These are phyloP conservation scores for Paralvinella palmiformis DNA, from an alignment of 1,140 invertebrate genomes.

Conservation along the genomic window DNA sequence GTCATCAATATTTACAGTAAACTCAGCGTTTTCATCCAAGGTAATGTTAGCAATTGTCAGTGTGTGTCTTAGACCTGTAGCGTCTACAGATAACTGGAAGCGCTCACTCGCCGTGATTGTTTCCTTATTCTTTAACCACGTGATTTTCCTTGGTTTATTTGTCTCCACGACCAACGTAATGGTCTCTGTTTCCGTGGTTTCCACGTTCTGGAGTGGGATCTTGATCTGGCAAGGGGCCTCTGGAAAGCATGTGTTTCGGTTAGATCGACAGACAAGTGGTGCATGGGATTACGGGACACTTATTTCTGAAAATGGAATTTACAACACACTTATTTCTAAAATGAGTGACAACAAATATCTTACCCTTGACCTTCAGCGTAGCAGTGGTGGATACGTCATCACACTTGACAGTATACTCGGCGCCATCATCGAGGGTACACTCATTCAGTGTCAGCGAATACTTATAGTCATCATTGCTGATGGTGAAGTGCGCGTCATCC, in stretches of 20 bases:
- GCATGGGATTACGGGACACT: too few relatives aligned
- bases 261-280: background rate
- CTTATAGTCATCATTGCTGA: slow-evolving; percentile 5
- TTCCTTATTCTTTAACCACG: slow-evolving; percentile 1
- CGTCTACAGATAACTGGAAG: background rate
- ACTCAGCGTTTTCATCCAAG: slow-evolving; percentile 18
- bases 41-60: slow-evolving; percentile 15
- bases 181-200: background rate
- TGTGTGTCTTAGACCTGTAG: slow-evolving; percentile 6
- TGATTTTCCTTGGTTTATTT: slow-evolving; percentile 3
- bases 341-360: background rate
- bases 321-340: too few relatives aligned
- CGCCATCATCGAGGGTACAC: slow-evolving; percentile 14
- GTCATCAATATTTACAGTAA: slow-evolving; percentile 12
- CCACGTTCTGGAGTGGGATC: background rate
- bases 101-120: background rate
- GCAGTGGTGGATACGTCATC: slow-evolving; percentile 13
- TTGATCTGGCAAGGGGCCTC: background rate
- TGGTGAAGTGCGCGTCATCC: background rate
- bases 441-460: slow-evolving; percentile 14
- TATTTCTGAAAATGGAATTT: too few relatives aligned
- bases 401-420: slow-evolving; percentile 14
- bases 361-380: slow-evolving; percentile 13
- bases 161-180: background rate
- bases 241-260: too few relatives aligned